Conservation (phyloP, 2,797 vertebrate species). For the Sternarchorhynchus goeldii region DNA sequence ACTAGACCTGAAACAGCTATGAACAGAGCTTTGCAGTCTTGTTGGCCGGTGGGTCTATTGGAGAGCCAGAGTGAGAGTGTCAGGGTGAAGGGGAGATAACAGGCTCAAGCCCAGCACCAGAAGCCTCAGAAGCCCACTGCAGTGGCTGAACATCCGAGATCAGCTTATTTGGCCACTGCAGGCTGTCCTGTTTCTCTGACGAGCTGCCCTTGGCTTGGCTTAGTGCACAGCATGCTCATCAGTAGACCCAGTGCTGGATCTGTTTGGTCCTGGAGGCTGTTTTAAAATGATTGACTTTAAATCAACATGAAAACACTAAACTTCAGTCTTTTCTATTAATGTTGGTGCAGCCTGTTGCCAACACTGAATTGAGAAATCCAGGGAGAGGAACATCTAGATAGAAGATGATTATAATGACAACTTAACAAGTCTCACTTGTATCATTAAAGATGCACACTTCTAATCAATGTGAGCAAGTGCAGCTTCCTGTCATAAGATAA, state of each 20-base stretch:
- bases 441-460: not conserved
- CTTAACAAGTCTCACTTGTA: not conserved
- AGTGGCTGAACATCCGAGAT: slow-evolving; percentile 20
- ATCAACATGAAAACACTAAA: not conserved
- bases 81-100: slow-evolving; percentile 15
- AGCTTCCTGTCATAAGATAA: not conserved
- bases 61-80: not conserved
- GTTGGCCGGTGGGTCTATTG: not conserved
- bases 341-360: not conserved
- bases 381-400: not conserved
- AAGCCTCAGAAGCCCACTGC: slow-evolving; percentile 19
- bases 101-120: slow-evolving; percentile 4
- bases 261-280: not conserved
- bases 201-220: too few species aligned
- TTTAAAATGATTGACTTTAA: not conserved
- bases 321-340: not conserved
- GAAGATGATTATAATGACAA: not conserved
- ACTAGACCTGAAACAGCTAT: not conserved
- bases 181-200: not conserved
- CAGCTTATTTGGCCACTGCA: not conserved
- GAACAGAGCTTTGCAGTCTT: not conserved
- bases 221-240: not conserved
- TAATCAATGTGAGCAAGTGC: not conserved
- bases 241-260: not conserved
- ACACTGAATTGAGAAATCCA: too few species aligned